Evolutionary conservation across 1,140 invertebrate genomes (phyloP), one percentile per base, ranked within the genome.

Genomic region (Ctenoplectra terminalis): DNA sequence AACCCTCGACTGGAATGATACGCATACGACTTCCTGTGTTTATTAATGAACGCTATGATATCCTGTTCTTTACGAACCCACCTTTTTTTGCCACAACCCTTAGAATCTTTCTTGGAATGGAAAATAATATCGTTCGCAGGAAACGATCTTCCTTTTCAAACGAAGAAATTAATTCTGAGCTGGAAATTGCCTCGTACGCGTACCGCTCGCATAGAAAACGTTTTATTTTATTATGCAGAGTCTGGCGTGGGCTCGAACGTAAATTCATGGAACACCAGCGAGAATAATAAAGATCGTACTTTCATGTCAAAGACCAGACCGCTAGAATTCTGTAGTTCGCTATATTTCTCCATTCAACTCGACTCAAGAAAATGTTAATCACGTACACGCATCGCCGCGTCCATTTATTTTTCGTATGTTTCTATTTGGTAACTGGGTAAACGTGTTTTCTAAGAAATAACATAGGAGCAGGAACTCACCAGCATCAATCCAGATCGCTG

Each of bases 401-500:
- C 6, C 63, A 29, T 48, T 4, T 56, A 54, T 56, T 52, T 43
- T 43, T 29, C 31, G 1, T 54, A n/a, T 5, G 26, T 43, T 31
- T 29, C 23, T 20, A 2, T 40, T 11, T 6, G 26, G 40, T 31
- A 46, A 66, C 50, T 20, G 26, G 48, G 48, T 75, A 54, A 66
- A 37, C 15, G 4, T 8, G 9, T 66, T 43, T 43, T 66, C 63
- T 15, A 43, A 26, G 11, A 6, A 23, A 13, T 6, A 72, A 4
- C 0, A 37, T 26, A 0, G 31, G 15, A 52, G 58, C 37, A 4
- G 34, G 46, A 48, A 76, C 79, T 88, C 87, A 95, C 95, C 95
- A 83, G 95, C 95, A 85, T 96, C 95, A 26, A 96, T 94, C 94
- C 95, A 96, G 75, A 96, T 94, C 0, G 93, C 94, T 2, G 95